Conservation (phyloP, 2,888 invertebrate genomes). For the Scotopteryx bipunctaria region DNA sequence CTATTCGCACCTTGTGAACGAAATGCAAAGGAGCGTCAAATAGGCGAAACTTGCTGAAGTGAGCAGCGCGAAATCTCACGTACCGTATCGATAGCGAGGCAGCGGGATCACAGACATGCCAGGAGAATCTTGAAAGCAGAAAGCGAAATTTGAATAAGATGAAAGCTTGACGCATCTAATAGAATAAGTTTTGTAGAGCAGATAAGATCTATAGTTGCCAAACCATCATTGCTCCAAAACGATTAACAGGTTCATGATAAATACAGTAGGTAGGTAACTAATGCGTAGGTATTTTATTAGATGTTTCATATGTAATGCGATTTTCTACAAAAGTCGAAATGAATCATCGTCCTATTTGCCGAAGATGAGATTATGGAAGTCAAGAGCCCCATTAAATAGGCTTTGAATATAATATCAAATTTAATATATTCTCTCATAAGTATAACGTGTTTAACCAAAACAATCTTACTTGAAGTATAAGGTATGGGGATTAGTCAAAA, state of each 20-base stretch:
- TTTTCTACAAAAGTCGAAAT: neutral
- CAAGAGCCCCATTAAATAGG: neutral
- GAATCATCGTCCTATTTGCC: neutral
- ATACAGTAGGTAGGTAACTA: slow-evolving; percentile 3
- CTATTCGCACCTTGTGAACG: slow-evolving; percentile 21
- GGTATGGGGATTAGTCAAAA: neutral
- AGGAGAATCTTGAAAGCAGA: slow-evolving; percentile 23
- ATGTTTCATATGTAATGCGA: neutral
- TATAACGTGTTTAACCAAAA: too few relatives aligned
- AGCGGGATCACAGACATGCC: slow-evolving; percentile 16
- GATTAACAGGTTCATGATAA: slow-evolving; percentile 17
- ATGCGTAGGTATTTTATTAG: slow-evolving; percentile 1
- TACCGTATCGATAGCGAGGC: slow-evolving; percentile 7
- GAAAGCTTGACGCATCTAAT: slow-evolving; percentile 9
- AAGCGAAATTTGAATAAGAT: too few relatives aligned
- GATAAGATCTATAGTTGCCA: neutral
- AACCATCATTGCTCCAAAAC: neutral
- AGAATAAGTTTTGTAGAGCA: too few relatives aligned
- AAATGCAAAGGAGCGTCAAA: slow-evolving; percentile 9
- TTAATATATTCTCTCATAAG: too few relatives aligned
- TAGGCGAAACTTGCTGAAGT: slow-evolving; percentile 11
- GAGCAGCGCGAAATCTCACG: slow-evolving; percentile 12
- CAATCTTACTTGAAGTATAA: neutral
- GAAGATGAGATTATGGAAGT: neutral
- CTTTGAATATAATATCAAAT: too few relatives aligned